These are phyloP conservation scores for Toxotes chatareus DNA, from an alignment of 2,113 vertebrate genomes.

Conservation along the genomic window DNA sequence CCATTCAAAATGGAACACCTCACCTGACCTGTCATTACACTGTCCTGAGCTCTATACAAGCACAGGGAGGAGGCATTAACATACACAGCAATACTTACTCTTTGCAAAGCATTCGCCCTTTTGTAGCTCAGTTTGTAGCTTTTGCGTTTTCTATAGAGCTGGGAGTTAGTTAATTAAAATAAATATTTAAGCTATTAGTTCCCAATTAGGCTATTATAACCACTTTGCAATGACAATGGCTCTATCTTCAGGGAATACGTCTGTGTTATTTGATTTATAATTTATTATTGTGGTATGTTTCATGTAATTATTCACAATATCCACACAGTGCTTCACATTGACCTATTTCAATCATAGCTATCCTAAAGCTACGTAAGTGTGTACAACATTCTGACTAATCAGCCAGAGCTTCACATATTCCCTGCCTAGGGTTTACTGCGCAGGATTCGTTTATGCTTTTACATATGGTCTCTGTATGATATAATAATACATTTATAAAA, in stretches of 20 bases:
- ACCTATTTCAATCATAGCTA: conserved; percentile 27
- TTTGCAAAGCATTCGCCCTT: background rate
- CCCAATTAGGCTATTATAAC: conserved; percentile 3
- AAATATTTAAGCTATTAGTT: background rate
- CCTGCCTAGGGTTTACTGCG: background rate
- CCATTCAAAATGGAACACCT: conserved; percentile 5
- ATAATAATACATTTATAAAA: background rate
- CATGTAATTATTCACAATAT: conserved; percentile 4
- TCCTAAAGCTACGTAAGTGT: background rate
- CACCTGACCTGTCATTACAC: background rate
- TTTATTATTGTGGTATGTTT: conserved; percentile 8
- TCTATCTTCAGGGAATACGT: background rate
- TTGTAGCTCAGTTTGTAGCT: background rate
- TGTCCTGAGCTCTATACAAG: background rate
- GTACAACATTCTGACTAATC: background rate
- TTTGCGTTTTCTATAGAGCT: background rate
- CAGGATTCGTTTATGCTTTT: background rate
- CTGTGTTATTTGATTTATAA: conserved; percentile 21
- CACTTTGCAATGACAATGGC: background rate
- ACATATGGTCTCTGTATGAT: background rate
- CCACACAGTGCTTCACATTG: background rate
- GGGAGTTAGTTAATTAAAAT: background rate
- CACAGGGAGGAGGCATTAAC: background rate
- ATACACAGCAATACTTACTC: background rate
- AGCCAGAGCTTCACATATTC: conserved; percentile 14